phyloP scores from a whole-genome alignment of 1,140 invertebrate species.

The Eubasilissa regina region DNA sequence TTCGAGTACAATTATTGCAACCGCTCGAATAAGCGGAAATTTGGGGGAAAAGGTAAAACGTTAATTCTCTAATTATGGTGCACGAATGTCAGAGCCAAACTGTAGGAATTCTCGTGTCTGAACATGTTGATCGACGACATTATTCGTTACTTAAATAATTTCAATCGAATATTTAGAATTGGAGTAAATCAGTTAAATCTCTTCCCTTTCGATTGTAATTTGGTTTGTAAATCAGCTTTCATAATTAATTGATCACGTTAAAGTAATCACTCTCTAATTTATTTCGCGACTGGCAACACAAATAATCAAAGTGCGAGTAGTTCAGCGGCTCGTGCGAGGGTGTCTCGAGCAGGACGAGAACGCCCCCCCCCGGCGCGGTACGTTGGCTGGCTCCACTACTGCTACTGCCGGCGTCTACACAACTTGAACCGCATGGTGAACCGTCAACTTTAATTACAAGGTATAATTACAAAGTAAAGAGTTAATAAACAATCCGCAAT shows the following conservation, averaged over 20 bases:
- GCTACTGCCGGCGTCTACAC: not conserved
- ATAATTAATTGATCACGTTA: constrained; percentile 16
- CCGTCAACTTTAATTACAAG: constrained; percentile 56
- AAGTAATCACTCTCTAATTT: constrained; percentile 12
- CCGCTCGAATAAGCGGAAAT: too few relatives aligned
- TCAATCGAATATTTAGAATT: too few relatives aligned
- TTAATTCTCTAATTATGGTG: too few relatives aligned
- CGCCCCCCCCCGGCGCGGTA: not conserved
- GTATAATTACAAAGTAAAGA: constrained; percentile 57
- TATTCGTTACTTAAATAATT: too few relatives aligned
- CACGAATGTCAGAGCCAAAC: too few relatives aligned
- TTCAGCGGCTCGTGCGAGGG: not conserved
- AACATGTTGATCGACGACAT: too few relatives aligned
- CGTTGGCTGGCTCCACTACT: not conserved
- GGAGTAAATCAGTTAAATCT: too few relatives aligned
- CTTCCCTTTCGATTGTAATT: too few relatives aligned
- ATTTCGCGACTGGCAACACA: not conserved
- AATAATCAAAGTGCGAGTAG: constrained; percentile 19
- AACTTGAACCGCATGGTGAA: constrained; percentile 26
- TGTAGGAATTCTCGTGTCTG: too few relatives aligned
- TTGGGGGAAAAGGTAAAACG: too few relatives aligned
- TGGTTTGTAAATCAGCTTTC: not conserved
- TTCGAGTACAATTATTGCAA: not conserved
- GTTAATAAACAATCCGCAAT: constrained; percentile 59
- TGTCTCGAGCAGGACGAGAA: constrained; percentile 1